phyloP scores from a whole-genome alignment of 2,113 vertebrate genomes.

The Pheucticus melanocephalus region DNA sequence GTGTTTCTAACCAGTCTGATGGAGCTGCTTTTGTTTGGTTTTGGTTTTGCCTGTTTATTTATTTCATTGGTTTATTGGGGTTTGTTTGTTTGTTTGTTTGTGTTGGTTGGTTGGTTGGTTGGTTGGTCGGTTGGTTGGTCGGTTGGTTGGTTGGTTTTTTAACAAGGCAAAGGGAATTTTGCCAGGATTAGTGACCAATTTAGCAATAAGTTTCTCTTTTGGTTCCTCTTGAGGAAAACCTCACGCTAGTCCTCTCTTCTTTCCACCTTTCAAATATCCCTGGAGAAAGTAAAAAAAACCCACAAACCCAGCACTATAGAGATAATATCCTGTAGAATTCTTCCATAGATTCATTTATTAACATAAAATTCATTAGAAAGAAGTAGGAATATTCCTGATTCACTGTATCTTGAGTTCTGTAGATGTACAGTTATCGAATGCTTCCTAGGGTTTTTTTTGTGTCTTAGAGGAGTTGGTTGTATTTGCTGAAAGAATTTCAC shows the following conservation, averaged over 20 bases:
- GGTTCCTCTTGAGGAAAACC: neutral
- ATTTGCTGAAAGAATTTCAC: neutral
- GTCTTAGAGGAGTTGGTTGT: neutral
- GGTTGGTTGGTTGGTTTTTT: neutral
- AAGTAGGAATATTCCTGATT: neutral
- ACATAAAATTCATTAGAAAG: neutral
- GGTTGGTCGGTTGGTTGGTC: neutral
- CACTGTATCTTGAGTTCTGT: neutral
- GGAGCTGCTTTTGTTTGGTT: too few species aligned
- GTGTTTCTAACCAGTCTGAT: neutral
- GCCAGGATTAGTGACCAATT: neutral
- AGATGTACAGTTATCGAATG: neutral
- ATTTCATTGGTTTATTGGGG: neutral
- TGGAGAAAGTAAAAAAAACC: neutral
- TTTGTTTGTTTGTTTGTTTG: neutral
- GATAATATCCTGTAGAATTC: neutral
- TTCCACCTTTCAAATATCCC: neutral
- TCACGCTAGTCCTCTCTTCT: neutral
- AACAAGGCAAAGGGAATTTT: neutral
- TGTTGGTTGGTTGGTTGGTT: neutral
- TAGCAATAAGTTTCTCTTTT: neutral
- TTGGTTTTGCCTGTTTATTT: neutral
- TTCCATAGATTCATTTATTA: neutral
- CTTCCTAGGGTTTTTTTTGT: neutral
- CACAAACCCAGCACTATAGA: fast-evolving